A percentile compares a stretch with the other conserved stretches of the same genome.
phyloP scores from a whole-genome alignment of 2,888 invertebrate genomes.

The Allophyes oxyacanthae region DNA sequence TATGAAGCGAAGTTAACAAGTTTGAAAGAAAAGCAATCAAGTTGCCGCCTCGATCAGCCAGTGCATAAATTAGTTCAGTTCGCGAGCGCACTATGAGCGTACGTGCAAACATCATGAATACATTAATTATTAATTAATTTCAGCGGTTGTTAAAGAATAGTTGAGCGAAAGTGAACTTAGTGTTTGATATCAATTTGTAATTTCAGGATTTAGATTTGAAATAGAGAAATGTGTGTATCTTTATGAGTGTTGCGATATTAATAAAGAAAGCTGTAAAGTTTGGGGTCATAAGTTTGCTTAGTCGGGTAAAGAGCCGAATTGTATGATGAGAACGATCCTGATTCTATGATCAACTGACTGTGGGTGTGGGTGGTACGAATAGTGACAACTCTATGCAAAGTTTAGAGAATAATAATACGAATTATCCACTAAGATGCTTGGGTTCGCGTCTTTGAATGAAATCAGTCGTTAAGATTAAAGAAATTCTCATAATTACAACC shows the following conservation, averaged over 20 bases:
- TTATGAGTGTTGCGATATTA: too few species aligned
- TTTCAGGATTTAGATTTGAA: not conserved
- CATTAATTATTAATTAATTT: constrained; percentile 59
- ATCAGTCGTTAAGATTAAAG: constrained; percentile 10
- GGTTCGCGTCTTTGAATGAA: constrained; percentile 3
- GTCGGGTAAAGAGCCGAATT: too few species aligned
- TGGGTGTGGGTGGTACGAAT: too few species aligned
- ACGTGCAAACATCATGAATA: constrained; percentile 57
- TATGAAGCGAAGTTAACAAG: constrained; percentile 58
- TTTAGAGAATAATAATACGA: too few species aligned
- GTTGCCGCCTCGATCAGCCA: constrained; percentile 59
- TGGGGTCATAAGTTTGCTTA: too few species aligned
- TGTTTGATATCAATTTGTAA: constrained; percentile 36
- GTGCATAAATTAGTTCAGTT: constrained; percentile 72
- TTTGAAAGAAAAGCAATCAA: constrained; percentile 69
- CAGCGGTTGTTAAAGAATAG: constrained; percentile 41
- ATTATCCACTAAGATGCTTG: too few species aligned
- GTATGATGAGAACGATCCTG: too few species aligned
- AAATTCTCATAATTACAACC: constrained; percentile 16
- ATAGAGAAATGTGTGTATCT: too few species aligned
- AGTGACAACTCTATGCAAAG: too few species aligned
- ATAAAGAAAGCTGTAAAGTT: too few species aligned
- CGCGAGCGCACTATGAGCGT: constrained; percentile 38
- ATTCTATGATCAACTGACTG: too few species aligned
- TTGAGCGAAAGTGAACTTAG: constrained; percentile 31